Evolutionary conservation across 2,888 invertebrate genomes (phyloP).

Genomic region (Harpalus rufipes): DNA sequence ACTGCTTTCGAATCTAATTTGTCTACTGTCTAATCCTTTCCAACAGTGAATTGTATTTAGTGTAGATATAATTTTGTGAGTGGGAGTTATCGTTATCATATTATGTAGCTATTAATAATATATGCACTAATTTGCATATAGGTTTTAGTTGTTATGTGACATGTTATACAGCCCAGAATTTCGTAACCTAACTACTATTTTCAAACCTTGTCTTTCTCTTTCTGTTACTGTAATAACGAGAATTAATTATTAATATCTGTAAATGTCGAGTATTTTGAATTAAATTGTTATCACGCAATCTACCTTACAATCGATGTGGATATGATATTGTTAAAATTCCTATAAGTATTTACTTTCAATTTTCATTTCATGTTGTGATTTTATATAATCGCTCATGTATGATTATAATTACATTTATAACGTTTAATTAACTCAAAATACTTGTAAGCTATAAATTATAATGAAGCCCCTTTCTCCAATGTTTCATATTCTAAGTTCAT

Average conservation of each 20-base stretch:
- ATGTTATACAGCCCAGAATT: neutral
- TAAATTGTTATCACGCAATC: slow-evolving; percentile 30
- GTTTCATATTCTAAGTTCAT: neutral
- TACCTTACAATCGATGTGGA: slow-evolving; percentile 1
- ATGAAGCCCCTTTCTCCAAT: neutral
- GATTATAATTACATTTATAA: neutral
- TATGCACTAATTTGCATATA: neutral
- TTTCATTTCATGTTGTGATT: neutral
- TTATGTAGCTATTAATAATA: neutral
- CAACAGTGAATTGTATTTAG: neutral
- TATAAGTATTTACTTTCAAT: neutral
- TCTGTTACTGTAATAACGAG: neutral
- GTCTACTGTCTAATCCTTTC: neutral
- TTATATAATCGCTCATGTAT: slow-evolving; percentile 8
- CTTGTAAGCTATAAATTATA: neutral
- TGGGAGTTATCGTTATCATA: neutral
- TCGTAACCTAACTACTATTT: neutral
- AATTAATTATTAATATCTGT: slow-evolving; percentile 28
- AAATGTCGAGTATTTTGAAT: slow-evolving; percentile 39
- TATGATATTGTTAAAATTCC: slow-evolving; percentile 34
- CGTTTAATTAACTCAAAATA: neutral
- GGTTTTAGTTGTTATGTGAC: neutral
- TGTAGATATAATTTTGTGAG: neutral
- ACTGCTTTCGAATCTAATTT: neutral
- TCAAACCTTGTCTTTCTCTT: neutral